Evolutionary conservation across 92 coral and sea anemone genomes (phyloP).

Genomic region (Umimayanthus chanpuru): DNA sequence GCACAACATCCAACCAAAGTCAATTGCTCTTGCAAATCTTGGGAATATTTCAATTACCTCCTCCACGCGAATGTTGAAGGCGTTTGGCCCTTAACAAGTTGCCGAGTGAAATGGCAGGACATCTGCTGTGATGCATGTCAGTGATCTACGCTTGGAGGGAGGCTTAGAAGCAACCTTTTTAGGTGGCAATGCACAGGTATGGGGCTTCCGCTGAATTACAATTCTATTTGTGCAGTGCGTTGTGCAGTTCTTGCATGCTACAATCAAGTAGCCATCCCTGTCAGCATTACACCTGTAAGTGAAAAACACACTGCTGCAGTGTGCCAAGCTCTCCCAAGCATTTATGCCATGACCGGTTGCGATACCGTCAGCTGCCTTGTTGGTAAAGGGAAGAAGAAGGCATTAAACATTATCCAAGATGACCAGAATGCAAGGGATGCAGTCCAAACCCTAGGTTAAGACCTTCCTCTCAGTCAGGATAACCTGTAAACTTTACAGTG

Average conservation of each 20-base stretch:
- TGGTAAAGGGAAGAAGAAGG: conserved; percentile 53
- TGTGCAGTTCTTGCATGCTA: conserved; percentile 61
- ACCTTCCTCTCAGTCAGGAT: conserved; percentile 11
- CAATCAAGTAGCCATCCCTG: conserved; percentile 44
- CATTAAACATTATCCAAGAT: conserved; percentile 41
- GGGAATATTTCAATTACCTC: conserved; percentile 32
- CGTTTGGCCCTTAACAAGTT: conserved; percentile 54
- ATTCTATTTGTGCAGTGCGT: conserved; percentile 74
- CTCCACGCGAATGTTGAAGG: conserved; percentile 40
- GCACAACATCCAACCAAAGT: conserved; percentile 77
- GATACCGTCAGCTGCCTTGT: conserved; percentile 53
- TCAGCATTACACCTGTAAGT: conserved; percentile 35
- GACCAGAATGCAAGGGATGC: conserved; percentile 50
- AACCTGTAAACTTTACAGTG: conserved; percentile 47
- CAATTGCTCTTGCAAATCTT: conserved; percentile 48
- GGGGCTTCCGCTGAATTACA: conserved; percentile 59
- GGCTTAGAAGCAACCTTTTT: conserved; percentile 35
- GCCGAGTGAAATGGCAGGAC: conserved; percentile 60
- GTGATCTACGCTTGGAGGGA: conserved; percentile 47
- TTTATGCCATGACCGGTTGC: conserved; percentile 44
- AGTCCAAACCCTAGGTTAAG: conserved; percentile 32
- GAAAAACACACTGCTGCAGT: conserved; percentile 40
- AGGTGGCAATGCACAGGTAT: conserved; percentile 56
- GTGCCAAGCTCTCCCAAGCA: conserved; percentile 40
- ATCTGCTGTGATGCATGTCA: conserved; percentile 50